phyloP scores from a whole-genome alignment of 2,113 vertebrate species.

The Poeciliopsis prolifica region DNA sequence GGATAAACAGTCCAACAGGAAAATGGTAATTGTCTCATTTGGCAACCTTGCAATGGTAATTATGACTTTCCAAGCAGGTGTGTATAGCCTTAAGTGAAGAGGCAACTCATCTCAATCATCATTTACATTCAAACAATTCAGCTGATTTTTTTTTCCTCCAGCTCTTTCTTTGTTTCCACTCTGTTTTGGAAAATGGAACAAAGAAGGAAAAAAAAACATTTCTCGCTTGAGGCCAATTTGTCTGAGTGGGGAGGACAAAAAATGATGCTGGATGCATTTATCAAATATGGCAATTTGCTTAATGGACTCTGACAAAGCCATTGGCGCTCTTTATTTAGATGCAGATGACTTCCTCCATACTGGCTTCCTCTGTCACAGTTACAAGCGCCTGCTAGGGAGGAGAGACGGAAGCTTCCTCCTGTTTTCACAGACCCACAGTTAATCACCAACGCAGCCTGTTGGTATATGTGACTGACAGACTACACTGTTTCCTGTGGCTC shows the following conservation, averaged over 20 bases:
- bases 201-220: slow-evolving; percentile 11
- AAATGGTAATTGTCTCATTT: slow-evolving; percentile 19
- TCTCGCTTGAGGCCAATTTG: slow-evolving; percentile 54
- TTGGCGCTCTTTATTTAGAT: slow-evolving; percentile 78
- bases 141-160: slow-evolving; percentile 8
- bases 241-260: slow-evolving; percentile 37
- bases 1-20: slow-evolving; percentile 4
- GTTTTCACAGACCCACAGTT: slow-evolving; percentile 58
- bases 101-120: slow-evolving; percentile 26
- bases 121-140: slow-evolving; percentile 51
- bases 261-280: slow-evolving; percentile 64
- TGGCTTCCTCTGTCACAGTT: slow-evolving; percentile 62
- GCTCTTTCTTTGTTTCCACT: slow-evolving; percentile 21
- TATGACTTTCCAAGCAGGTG: slow-evolving; percentile 20
- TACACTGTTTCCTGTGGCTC: slow-evolving; percentile 35
- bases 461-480: slow-evolving; percentile 29
- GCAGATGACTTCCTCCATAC: slow-evolving; percentile 74
- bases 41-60: slow-evolving; percentile 16
- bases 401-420: slow-evolving; percentile 39
- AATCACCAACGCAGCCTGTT: slow-evolving; percentile 54
- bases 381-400: slow-evolving; percentile 48
- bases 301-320: slow-evolving; percentile 80
- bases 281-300: slow-evolving; percentile 78
- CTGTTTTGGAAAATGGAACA: slow-evolving; percentile 48
- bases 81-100: slow-evolving; percentile 14